phyloP scores from a whole-genome alignment of 1,140 invertebrate genomes.

The Armadillidium nasatum region DNA sequence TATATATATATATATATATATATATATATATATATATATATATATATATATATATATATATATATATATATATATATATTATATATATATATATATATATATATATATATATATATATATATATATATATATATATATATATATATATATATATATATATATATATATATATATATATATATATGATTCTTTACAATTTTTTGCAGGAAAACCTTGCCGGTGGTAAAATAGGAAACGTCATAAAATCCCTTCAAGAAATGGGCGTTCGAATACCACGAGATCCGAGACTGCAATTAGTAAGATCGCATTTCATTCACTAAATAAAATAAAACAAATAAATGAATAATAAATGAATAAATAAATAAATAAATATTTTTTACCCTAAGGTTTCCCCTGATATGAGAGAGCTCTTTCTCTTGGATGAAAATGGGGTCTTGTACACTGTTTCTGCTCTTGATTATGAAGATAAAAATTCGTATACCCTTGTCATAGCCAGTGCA shows the following conservation, averaged over 20 bases:
- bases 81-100: conserved; percentile 23
- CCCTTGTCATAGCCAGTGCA: conserved; percentile 34
- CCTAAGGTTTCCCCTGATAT: conserved; percentile 37
- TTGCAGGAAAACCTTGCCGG: conserved; percentile 24
- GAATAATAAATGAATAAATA: too few relatives aligned
- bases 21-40: conserved; percentile 16
- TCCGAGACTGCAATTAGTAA: conserved; percentile 3
- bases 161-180: background rate
- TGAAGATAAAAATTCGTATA: conserved; percentile 31
- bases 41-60: conserved; percentile 28
- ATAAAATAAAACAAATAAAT: too few relatives aligned
- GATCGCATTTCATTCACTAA: background rate
- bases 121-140: background rate
- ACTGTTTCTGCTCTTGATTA: conserved; percentile 40
- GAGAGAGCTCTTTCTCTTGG: conserved; percentile 34
- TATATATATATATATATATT: conserved; percentile 10
- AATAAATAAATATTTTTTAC: too few relatives aligned
- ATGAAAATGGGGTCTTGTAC: conserved; percentile 37
- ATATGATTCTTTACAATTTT: background rate
- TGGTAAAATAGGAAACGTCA: conserved; percentile 12
- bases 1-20: conserved; percentile 14
- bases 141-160: conserved; percentile 13
- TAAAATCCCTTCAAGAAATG: background rate
- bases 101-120: background rate
- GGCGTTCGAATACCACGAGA: background rate